Base-by-base conservation (phyloP, 1,140 invertebrate species). In the Zaprionus lachaisei region DNA sequence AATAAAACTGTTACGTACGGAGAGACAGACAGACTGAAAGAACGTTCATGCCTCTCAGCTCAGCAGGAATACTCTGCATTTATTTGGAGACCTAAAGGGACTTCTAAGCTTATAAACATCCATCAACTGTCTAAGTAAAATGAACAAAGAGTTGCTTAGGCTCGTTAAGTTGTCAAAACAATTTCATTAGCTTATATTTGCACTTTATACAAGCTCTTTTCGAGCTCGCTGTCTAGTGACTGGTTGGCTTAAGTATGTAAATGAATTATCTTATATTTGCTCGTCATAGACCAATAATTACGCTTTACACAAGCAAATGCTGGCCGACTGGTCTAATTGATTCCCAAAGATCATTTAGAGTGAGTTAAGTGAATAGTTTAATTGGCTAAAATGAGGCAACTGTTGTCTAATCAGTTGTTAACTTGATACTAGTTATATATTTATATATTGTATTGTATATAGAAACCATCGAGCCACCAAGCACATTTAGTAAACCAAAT, bases 241-340 rank as follows among this genome's bases (percentile, higher is more conserved):
- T 15, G 4, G 5, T n/a, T 6, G 5, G 5, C 14, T 41, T 41
- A 2, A 41, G 5, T n/a, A 41, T n/a, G 15, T n/a, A 47, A 47
- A 15, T 20, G 44, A 34, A 64, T 22, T 62, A 47, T 26, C 38
- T 9, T 28, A 61, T 61, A 41, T 61, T 61, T 38, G n/a, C 22
- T 24, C 15, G n/a, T 31, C 34, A 57, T 20, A 20, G 20, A 37
- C 5, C 31, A 34, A n/a, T 58, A 58, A 37, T 20, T 28, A 14
- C 31, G 4, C 11, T 1, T 9, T 17, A 34, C 2, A 11, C 55
- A n/a, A 26, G n/a, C 2, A 31, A n/a, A 31, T 26, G 54, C 6
- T 4, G 22, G 12, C 31, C 12, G 4, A 20, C 28, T 2, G 3
- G 9, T 9, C 1, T 4, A 17, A 57, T n/a, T 57, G 7, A 5